These are phyloP conservation scores for Carettochelys insculpta DNA, from an alignment of 2,113 vertebrate species.

Conservation along the genomic window DNA sequence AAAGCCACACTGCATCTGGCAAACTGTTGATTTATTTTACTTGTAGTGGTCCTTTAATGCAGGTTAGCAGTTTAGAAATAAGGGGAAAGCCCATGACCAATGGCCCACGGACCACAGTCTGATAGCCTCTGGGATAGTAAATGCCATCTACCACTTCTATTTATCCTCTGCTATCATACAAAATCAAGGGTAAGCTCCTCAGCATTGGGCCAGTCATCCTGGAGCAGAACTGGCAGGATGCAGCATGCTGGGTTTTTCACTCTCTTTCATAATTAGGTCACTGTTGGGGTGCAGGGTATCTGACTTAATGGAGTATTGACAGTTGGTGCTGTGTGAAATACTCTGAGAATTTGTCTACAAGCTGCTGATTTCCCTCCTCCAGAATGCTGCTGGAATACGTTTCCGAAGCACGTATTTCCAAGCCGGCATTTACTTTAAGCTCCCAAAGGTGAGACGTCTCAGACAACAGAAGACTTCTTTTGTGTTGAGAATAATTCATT, in stretches of 20 bases:
- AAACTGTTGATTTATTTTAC: background rate
- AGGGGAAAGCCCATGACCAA: background rate
- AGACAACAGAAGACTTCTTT: slow-evolving; percentile 53
- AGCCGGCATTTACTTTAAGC: slow-evolving; percentile 62
- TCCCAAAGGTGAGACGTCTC: slow-evolving; percentile 62
- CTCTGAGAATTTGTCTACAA: slow-evolving; percentile 64
- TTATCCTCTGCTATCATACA: slow-evolving; percentile 12
- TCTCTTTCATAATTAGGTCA: slow-evolving; percentile 14
- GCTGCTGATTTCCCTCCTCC: slow-evolving; percentile 44
- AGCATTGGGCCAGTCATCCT: background rate
- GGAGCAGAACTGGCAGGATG: slow-evolving; percentile 22
- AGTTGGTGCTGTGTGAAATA: slow-evolving; percentile 58
- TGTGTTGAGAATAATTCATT: slow-evolving; percentile 54
- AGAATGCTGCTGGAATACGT: slow-evolving; percentile 49
- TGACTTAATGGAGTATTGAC: slow-evolving; percentile 42
- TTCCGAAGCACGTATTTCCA: slow-evolving; percentile 26
- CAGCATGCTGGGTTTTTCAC: slow-evolving; percentile 37
- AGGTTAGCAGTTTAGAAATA: background rate
- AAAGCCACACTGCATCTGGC: background rate
- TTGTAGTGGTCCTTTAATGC: slow-evolving; percentile 1
- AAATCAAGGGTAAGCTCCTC: slow-evolving; percentile 26
- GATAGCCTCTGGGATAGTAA: slow-evolving; percentile 22
- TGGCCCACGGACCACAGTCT: background rate
- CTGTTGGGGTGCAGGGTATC: slow-evolving; percentile 39
- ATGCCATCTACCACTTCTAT: slow-evolving; percentile 25